Evolutionary conservation across 2,113 vertebrate species (phyloP), one percentile per base, ranked within the genome.

Genomic region (Erinaceus europaeus): DNA sequence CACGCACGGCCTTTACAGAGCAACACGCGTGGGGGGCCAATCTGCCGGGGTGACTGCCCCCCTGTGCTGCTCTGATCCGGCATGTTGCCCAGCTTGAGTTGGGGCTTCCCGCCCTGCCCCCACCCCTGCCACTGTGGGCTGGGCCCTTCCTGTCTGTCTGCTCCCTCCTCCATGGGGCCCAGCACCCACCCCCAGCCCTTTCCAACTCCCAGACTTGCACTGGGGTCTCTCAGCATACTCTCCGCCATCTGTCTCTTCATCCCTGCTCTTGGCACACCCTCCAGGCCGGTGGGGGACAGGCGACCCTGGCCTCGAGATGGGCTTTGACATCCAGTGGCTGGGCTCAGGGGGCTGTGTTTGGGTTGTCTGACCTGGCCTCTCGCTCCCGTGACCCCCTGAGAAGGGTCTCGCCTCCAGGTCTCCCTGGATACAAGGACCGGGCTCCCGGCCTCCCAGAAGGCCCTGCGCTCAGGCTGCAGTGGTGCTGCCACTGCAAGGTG

Each of bases 401-500:
- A n/a, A 2, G 2, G 1, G 0, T 2, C 3, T 50, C 90, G 0
- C 82, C 50, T 76, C 59, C 75, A 98, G 98, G 98, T 81, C 76
- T 97, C 62, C 94, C 95, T 81, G 96, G 94, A 73, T 96, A 87
- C 88, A 97, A 97, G 93, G 97, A 96, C 59, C 95, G 98, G 61
- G 89, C 94, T 78, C 97, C 95, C 59, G 94, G 90, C 7, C 36
- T 91, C 0, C 64, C 95, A 14, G 94, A 96, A 62, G 94, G 97
- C 88, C 93, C 97, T 4, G 97, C 96, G 0, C 90, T 97, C 80
- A 97, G 97, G 40, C 96, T 98, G 23, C 98, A 97, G 50, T 98
- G 98, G 97, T 99, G 99, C 85, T 98, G 97, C 85, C 97, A 98
- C 86, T 99, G 99, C 96, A 99, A 98, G 88, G 98, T 98, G n/a